These are phyloP conservation scores for Tricholaema leucomelas DNA, from an alignment of 2,113 vertebrate species.

Conservation along the genomic window DNA sequence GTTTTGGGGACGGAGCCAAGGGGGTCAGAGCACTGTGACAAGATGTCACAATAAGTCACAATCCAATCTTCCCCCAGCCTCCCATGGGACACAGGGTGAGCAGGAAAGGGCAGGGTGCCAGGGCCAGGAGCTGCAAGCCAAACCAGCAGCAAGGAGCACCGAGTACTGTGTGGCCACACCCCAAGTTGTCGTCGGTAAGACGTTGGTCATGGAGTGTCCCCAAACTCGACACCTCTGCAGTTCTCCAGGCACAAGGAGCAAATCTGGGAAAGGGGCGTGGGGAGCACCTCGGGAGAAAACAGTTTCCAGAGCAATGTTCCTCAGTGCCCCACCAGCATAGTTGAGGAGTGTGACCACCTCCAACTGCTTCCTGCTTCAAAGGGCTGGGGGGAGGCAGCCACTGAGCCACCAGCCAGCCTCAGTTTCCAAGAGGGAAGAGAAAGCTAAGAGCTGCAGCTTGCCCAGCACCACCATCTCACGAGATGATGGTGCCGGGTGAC, in stretches of 20 bases:
- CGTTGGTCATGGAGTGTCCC: fast-evolving
- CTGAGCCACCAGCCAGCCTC: background rate
- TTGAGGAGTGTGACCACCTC: background rate
- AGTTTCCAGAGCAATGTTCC: background rate
- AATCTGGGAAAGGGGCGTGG: background rate
- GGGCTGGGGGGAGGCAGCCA: background rate
- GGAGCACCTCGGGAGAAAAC: background rate
- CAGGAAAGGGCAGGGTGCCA: background rate
- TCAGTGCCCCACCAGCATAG: background rate
- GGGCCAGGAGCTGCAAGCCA: background rate
- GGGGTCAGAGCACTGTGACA: fast-evolving
- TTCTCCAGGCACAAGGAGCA: background rate
- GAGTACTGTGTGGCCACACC: background rate
- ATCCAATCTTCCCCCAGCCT: background rate
- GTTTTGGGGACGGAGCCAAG: fast-evolving
- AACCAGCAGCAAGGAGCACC: background rate
- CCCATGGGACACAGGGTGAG: fast-evolving
- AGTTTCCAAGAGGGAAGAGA: background rate
- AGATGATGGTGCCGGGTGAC: fast-evolving
- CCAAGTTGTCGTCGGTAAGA: fast-evolving
- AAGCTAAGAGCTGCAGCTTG: background rate
- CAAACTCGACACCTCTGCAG: background rate
- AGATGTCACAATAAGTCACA: fast-evolving
- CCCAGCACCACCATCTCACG: fast-evolving
- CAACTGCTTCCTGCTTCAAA: fast-evolving